phyloP scores from a whole-genome alignment of 2,113 vertebrate genomes.

The Mohoua ochrocephala region DNA sequence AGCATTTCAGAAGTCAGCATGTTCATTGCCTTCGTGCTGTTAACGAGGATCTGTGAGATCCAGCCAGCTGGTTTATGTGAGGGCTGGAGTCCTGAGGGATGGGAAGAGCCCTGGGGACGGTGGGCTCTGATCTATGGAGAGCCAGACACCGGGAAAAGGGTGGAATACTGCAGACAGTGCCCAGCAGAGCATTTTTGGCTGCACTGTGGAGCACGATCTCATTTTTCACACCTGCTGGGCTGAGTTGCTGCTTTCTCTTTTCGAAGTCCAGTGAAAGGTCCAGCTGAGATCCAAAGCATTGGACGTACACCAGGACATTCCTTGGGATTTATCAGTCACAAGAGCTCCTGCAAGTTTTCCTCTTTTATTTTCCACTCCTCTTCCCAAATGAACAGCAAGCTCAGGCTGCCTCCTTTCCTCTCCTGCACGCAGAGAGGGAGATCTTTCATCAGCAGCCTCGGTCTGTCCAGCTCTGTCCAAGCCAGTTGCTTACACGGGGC shows the following conservation, averaged over 20 bases:
- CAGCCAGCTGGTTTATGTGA: neutral
- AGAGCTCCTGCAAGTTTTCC: neutral
- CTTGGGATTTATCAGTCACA: neutral
- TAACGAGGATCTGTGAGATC: rapidly evolving
- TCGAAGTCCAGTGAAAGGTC: neutral
- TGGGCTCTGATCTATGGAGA: neutral
- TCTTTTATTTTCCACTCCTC: neutral
- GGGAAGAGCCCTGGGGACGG: neutral
- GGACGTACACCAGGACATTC: neutral
- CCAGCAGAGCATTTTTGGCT: neutral
- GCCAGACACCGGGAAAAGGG: neutral
- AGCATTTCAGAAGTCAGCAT: neutral
- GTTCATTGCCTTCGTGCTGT: rapidly evolving
- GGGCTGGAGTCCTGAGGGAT: neutral
- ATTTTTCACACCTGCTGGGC: neutral
- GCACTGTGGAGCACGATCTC: neutral
- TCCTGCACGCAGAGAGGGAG: neutral
- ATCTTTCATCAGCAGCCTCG: neutral
- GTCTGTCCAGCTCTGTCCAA: neutral
- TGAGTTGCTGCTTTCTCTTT: neutral
- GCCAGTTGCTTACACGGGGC: neutral
- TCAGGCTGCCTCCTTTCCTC: neutral
- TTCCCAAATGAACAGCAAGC: neutral
- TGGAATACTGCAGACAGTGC: neutral
- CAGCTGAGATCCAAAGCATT: neutral